Base-by-base conservation (phyloP, 2,888 invertebrate genomes). In the Nectonema munidae region DNA sequence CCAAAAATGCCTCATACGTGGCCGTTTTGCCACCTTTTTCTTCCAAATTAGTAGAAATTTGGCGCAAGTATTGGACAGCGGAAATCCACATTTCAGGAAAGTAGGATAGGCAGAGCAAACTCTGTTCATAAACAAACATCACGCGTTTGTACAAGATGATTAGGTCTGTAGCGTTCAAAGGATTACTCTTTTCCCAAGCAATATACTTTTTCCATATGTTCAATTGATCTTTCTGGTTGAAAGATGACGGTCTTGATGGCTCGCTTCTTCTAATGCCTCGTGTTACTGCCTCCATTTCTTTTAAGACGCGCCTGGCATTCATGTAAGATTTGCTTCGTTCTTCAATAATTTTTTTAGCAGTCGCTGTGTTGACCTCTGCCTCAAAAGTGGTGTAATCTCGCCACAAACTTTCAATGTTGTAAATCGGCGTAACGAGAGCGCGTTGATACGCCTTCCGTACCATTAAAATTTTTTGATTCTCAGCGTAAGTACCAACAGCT, bases 11-110 rank as follows among this genome's bases (percentile, higher is more conserved):
- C n/a, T 34, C 20, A 19, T 9, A 11, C 5, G 9, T 20, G 6
- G 17, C n/a, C n/a, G n/a, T n/a, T 35, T 16, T 19, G 13, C 36
- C 19, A 17, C 13, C 5, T 16, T 35, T 35, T 25, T 25, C 25
- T 25, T 25, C 25, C n/a, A 25, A 6, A 25, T 25, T 25, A n/a
- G 25, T 9, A 25, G 25, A n/a, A 6, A 25, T n/a, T 25, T 25
- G n/a, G n/a, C 95, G 86, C 34, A 95, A 63, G 58, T 79, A 95
- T 52, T 79, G 72, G 1, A 89, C 83, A 0, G 89, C 86, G 57
- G 95, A 89, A 54, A 81, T 77, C 95, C 95, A 99, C 42, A 95
- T 75, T 45, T 95, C 89, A 0, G 89, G 81, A 54, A 89, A 83
- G 58, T 86, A 86, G 0, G 83, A 81, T 21, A 95, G 61, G 50